Evolutionary conservation across 2,888 invertebrate genomes (phyloP).

Genomic region (Pammene aurita): DNA sequence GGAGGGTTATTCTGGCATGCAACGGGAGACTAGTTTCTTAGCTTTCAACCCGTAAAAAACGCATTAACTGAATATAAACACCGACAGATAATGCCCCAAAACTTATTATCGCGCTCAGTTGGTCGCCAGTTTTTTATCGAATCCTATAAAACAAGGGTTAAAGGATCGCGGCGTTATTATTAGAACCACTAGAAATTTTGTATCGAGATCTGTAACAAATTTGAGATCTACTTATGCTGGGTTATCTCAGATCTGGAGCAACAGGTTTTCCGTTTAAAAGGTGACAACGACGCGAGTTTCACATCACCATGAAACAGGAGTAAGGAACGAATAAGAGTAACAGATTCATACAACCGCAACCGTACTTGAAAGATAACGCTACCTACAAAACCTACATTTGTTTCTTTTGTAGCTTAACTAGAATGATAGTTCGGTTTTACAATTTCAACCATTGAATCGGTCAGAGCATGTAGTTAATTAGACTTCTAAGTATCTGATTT

Average conservation of each 20-base stretch:
- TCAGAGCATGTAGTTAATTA: too few species aligned
- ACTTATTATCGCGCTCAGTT: constrained; percentile 37
- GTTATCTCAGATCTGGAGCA: constrained; percentile 17
- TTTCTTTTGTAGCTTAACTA: too few species aligned
- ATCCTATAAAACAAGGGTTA: constrained; percentile 26
- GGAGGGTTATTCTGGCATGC: constrained; percentile 1
- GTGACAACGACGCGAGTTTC: constrained; percentile 22
- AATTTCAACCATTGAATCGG: too few species aligned
- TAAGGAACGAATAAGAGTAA: neutral
- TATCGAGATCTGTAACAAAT: constrained; percentile 1
- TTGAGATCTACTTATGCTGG: constrained; percentile 1
- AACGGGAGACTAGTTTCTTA: neutral
- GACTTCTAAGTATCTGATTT: too few species aligned
- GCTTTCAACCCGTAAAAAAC: constrained; percentile 12
- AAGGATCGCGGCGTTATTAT: constrained; percentile 14
- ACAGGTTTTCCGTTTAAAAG: constrained; percentile 19
- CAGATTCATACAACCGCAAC: neutral
- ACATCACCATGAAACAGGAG: constrained; percentile 9
- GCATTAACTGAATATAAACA: constrained; percentile 17
- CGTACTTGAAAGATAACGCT: neutral
- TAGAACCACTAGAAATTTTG: neutral
- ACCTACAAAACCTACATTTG: too few species aligned
- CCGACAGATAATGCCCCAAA: constrained; percentile 21
- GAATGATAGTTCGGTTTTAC: too few species aligned
- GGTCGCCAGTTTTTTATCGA: constrained; percentile 30